phyloP scores from a whole-genome alignment of 2,888 invertebrate species.

The Lymantria monacha region DNA sequence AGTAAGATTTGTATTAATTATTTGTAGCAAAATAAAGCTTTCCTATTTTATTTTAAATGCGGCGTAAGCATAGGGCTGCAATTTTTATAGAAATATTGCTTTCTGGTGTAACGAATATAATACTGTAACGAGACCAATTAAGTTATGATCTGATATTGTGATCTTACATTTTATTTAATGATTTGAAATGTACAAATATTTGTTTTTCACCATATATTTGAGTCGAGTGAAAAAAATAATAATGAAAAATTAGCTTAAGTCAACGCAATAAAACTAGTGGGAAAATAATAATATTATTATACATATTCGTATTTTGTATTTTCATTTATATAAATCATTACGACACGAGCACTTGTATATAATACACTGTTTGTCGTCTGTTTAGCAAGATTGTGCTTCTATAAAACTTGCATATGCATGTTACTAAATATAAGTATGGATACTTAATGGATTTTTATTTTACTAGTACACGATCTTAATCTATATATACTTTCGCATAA shows the following conservation, averaged over 20 bases:
- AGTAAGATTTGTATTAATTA: neutral
- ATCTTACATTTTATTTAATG: constrained; percentile 13
- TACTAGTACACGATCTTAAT: constrained; percentile 14
- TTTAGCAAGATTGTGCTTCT: constrained; percentile 27
- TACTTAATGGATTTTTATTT: constrained; percentile 36
- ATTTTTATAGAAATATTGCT: neutral
- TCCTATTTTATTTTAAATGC: constrained; percentile 2
- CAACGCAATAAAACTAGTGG: constrained; percentile 22
- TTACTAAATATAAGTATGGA: constrained; percentile 39
- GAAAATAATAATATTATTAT: constrained; percentile 17
- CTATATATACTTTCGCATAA: neutral
- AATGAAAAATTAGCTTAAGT: neutral
- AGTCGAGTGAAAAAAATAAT: too few relatives aligned
- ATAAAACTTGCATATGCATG: constrained; percentile 36
- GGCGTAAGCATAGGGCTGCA: neutral
- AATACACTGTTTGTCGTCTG: constrained; percentile 35
- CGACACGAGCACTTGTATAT: constrained; percentile 32
- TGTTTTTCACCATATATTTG: too few relatives aligned
- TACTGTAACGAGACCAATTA: too few relatives aligned
- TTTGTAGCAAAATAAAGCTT: neutral
- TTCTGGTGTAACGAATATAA: neutral
- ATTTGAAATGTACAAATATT: too few relatives aligned
- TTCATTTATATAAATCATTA: constrained; percentile 12
- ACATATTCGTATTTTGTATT: constrained; percentile 21
- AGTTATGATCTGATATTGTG: constrained; percentile 32